phyloP scores from a whole-genome alignment of 2,113 vertebrate species.

The Passer domesticus region DNA sequence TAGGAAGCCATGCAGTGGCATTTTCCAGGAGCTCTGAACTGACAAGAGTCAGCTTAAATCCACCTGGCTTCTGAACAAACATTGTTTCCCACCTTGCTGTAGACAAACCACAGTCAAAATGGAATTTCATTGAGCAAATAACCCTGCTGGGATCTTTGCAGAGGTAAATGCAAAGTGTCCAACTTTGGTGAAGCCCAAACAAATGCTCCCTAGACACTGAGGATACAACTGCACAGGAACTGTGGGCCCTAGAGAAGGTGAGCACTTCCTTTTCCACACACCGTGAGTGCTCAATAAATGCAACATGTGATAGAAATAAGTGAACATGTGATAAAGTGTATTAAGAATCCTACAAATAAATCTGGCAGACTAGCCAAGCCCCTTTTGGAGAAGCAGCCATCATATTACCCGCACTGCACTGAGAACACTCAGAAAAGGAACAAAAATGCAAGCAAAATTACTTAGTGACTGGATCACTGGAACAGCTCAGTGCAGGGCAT shows the following conservation, averaged over 20 bases:
- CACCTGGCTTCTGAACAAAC: neutral
- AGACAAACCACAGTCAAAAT: neutral
- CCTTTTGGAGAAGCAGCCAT: neutral
- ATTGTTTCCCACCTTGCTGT: neutral
- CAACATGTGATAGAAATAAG: neutral
- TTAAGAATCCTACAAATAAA: neutral
- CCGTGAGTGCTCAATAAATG: neutral
- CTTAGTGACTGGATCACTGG: neutral
- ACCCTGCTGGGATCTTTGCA: neutral
- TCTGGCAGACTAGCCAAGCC: neutral
- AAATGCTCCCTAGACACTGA: neutral
- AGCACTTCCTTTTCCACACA: neutral
- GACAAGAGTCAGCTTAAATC: neutral
- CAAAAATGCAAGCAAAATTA: neutral
- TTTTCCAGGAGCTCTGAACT: neutral
- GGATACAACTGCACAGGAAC: neutral
- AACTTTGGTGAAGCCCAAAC: neutral
- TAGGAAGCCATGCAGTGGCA: neutral
- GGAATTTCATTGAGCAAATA: neutral
- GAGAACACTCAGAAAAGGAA: neutral
- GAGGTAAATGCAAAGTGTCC: neutral
- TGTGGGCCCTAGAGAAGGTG: neutral
- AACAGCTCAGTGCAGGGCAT: neutral
- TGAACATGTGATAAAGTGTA: neutral
- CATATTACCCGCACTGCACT: neutral